Evolutionary conservation across 2,113 vertebrate genomes (phyloP).

Genomic region (Hippocampus comes): DNA sequence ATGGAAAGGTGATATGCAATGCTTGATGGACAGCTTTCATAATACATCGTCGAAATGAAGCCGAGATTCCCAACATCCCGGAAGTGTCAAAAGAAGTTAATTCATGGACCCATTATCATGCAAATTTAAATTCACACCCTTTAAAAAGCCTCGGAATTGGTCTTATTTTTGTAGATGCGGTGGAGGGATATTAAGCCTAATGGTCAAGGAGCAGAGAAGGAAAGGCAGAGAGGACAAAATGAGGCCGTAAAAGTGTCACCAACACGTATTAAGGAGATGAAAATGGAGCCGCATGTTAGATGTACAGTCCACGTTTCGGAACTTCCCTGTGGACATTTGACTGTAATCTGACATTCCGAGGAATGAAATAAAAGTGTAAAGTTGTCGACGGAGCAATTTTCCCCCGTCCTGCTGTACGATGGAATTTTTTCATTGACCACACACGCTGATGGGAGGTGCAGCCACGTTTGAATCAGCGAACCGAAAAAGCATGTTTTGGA

Average conservation of each 20-base stretch:
- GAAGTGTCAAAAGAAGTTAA: constrained; percentile 46
- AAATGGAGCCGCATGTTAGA: constrained; percentile 13
- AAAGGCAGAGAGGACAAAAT: constrained; percentile 5
- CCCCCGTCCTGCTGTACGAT: neutral
- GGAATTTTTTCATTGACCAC: neutral
- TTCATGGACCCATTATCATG: constrained; percentile 44
- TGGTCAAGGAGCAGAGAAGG: neutral
- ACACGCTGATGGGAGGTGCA: constrained; percentile 2
- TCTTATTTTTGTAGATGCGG: constrained; percentile 25
- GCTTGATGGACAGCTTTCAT: constrained; percentile 49
- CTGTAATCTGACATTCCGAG: constrained; percentile 15
- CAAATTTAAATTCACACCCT: constrained; percentile 26
- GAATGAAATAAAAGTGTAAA: neutral
- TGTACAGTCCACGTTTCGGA: neutral
- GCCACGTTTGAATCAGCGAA: no score
- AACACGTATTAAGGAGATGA: constrained; percentile 28
- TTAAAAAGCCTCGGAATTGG: constrained; percentile 22
- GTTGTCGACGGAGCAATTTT: neutral
- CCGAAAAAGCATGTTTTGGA: no score
- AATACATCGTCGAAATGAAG: constrained; percentile 39
- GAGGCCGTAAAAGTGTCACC: constrained; percentile 2
- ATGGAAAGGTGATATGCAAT: constrained; percentile 50
- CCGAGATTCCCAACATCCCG: constrained; percentile 15
- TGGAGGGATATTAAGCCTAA: constrained; percentile 13
- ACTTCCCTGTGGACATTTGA: constrained; percentile 10